These are phyloP conservation scores for Bujurquina vittata DNA, from an alignment of 2,113 vertebrate genomes.

Conservation along the genomic window DNA sequence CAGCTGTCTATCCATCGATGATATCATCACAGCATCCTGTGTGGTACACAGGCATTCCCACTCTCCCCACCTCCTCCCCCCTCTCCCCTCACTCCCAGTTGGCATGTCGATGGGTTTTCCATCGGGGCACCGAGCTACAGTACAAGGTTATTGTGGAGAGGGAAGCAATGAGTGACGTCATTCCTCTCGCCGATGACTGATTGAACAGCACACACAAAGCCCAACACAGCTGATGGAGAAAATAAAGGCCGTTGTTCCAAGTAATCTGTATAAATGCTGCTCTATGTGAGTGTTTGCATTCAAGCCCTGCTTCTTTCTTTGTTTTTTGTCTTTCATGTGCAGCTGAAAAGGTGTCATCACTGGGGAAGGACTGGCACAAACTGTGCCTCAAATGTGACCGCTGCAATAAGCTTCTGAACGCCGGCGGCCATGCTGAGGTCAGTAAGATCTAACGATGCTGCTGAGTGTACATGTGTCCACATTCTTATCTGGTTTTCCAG, in stretches of 20 bases:
- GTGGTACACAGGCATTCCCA: conserved; percentile 48
- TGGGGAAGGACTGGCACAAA: conserved; percentile 96
- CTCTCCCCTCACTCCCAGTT: neutral
- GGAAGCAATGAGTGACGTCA: conserved; percentile 47
- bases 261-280: conserved; percentile 30
- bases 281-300: conserved; percentile 31
- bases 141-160: conserved; percentile 42
- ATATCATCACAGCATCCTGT: conserved; percentile 65
- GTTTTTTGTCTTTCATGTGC: conserved; percentile 54
- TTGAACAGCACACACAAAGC: conserved; percentile 15
- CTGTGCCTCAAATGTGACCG: conserved; percentile 95
- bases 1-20: conserved; percentile 34
- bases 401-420: conserved; percentile 91
- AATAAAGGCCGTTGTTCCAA: conserved; percentile 13
- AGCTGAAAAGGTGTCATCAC: conserved; percentile 95
- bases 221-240: neutral
- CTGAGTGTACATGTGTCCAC: neutral
- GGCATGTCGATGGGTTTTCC: conserved; percentile 30
- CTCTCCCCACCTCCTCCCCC: neutral
- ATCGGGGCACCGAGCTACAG: neutral
- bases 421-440: conserved; percentile 94
- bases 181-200: neutral
- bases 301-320: neutral
- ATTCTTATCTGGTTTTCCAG: neutral
- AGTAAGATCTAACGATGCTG: conserved; percentile 25